A percentile compares a stretch with the other conserved stretches of the same genome.
phyloP scores from a whole-genome alignment of 2,888 invertebrate genomes.

The Aquatica leii region DNA sequence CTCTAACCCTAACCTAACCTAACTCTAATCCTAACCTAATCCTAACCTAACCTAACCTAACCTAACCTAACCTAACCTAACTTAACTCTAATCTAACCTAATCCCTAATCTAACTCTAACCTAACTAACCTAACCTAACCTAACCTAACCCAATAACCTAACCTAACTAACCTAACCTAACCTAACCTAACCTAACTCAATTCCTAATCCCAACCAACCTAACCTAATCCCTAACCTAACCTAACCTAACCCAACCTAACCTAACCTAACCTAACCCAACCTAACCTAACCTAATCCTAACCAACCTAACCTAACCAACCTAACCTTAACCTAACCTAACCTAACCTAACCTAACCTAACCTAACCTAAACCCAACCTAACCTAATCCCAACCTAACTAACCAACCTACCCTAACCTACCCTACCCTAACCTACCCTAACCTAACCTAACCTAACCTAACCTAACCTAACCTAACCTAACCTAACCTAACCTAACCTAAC shows the following conservation, averaged over 20 bases:
- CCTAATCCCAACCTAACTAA: no score
- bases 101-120: no score
- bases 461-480: no score
- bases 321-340: slow-evolving; percentile 40
- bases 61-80: slow-evolving; percentile 38
- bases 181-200: slow-evolving; percentile 40
- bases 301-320: slow-evolving; percentile 40
- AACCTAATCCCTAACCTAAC: no score
- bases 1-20: slow-evolving; percentile 34
- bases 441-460: no score
- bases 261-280: slow-evolving; percentile 37
- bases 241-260: slow-evolving; percentile 14
- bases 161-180: slow-evolving; percentile 30
- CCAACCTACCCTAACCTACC: no score
- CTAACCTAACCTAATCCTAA: slow-evolving; percentile 37
- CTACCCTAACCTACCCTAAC: no score
- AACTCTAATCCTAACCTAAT: slow-evolving; percentile 28
- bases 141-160: slow-evolving; percentile 39
- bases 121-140: slow-evolving; percentile 32
- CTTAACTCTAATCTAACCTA: slow-evolving; percentile 29
- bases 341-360: slow-evolving; percentile 41
- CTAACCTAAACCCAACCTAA: slow-evolving; percentile 38
- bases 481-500: no score
- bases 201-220: no score
- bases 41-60: slow-evolving; percentile 7